These are phyloP conservation scores for Lithosia quadra DNA, from an alignment of 2,888 invertebrate genomes.

Conservation along the genomic window DNA sequence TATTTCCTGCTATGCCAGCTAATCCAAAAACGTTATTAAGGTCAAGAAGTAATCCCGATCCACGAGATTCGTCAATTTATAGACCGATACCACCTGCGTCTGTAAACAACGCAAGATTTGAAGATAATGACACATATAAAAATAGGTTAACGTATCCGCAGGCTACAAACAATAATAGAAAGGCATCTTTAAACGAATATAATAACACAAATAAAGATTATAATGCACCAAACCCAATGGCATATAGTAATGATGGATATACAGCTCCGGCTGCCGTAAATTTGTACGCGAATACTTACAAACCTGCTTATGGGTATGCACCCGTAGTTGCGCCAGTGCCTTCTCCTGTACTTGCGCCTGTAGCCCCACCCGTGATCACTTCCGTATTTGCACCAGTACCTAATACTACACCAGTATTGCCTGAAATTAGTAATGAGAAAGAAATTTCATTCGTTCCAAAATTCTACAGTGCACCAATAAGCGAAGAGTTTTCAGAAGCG, in stretches of 20 bases:
- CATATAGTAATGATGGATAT: constrained; percentile 59
- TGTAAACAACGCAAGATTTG: constrained; percentile 51
- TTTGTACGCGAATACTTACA: not conserved
- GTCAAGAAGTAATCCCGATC: constrained; percentile 75
- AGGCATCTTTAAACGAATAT: constrained; percentile 64
- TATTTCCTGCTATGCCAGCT: constrained; percentile 89
- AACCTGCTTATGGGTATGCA: not conserved
- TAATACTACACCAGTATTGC: constrained; percentile 46
- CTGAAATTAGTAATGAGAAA: constrained; percentile 71
- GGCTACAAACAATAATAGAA: constrained; percentile 66
- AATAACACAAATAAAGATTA: constrained; percentile 46
- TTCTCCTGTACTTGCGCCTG: not conserved
- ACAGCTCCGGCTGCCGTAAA: constrained; percentile 24
- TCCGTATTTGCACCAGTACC: not conserved
- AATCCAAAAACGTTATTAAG: constrained; percentile 88
- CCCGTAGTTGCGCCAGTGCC: not conserved
- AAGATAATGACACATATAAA: constrained; percentile 58
- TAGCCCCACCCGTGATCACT: not conserved
- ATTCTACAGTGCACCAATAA: constrained; percentile 39
- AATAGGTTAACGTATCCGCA: constrained; percentile 54
- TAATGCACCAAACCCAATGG: constrained; percentile 49
- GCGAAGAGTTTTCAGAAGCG: constrained; percentile 34
- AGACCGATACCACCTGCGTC: constrained; percentile 51
- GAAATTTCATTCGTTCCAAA: constrained; percentile 62
- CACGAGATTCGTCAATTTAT: constrained; percentile 59